A percentile compares a stretch with the other conserved stretches of the same genome.
These are phyloP conservation scores for Monochamus alternatus DNA, from an alignment of 2,888 invertebrate genomes.

Conservation along the genomic window DNA sequence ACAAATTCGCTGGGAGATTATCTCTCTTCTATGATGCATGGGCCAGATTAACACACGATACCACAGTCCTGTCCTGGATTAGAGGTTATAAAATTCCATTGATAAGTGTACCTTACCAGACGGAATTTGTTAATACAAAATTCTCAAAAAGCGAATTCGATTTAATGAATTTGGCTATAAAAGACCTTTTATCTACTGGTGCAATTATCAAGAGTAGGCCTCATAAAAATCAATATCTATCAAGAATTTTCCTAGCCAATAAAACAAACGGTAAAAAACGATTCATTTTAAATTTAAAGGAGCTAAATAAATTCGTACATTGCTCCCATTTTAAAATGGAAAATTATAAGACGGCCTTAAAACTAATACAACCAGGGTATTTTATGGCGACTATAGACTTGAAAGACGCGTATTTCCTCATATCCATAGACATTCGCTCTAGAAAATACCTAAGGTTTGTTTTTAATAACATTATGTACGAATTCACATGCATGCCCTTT, in stretches of 20 bases:
- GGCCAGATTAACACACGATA: background rate
- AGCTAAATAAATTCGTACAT: background rate
- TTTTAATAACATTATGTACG: background rate
- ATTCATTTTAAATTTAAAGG: background rate
- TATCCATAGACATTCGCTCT: background rate
- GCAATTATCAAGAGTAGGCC: background rate
- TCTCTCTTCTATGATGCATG: background rate
- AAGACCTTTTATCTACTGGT: background rate
- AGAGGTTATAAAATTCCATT: background rate
- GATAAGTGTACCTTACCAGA: background rate
- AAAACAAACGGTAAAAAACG: constrained; percentile 14
- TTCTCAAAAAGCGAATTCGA: background rate
- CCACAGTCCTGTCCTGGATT: background rate
- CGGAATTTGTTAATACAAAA: background rate
- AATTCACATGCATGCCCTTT: background rate
- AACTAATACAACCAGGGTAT: background rate
- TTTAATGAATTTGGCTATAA: background rate
- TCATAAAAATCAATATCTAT: background rate
- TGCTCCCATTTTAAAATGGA: background rate
- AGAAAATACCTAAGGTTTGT: background rate
- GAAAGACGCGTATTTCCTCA: background rate
- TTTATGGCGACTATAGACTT: background rate
- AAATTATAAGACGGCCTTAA: background rate
- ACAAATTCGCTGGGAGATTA: constrained; percentile 3
- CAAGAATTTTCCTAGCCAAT: background rate